Evolutionary conservation across 1,140 invertebrate species (phyloP), one percentile per base, ranked within the genome.

Genomic region (Magallana gigas): DNA sequence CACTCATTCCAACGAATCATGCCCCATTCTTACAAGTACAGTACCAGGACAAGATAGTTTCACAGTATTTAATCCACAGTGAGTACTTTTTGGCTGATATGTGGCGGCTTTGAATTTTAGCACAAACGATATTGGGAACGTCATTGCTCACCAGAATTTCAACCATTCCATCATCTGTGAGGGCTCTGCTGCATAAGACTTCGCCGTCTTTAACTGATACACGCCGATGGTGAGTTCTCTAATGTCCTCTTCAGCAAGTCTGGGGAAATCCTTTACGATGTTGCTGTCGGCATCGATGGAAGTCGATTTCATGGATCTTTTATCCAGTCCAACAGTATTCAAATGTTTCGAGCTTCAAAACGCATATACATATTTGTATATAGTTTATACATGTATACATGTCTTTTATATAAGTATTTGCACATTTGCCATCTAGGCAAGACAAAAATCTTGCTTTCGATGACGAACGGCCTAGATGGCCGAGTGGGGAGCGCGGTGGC

Each of bases 81-180:
- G 9, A 11, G 36, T 84, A 84, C n/a, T 36, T 16, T 84, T 62
- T n/a, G n/a, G n/a, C n/a, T n/a, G n/a, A n/a, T n/a, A n/a, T n/a
- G n/a, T 84, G 83, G 59, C 83, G 23, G 14, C n/a, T 8, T 57
- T 84, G 83, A 14, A 84, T 59, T 64, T 84, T 84, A 62, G n/a
- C 58, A 36, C 58, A 58, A 16, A 58, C 57, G 58, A 83, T 14
- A 16, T n/a, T n/a, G 12, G 57, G 16, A 16, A 16, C 14, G 7
- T 84, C 1, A n/a, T 29, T 14, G 29, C 59, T 14, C 3, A 36
- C 36, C 1, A 36, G 36, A 36, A 36, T 36, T 36, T 36, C 36
- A 36, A 36, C n/a, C n/a, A n/a, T n/a, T n/a, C n/a, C n/a, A n/a
- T n/a, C n/a, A n/a, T n/a, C n/a, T n/a, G n/a, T n/a, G n/a, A n/a